Evolutionary conservation across 1,140 invertebrate species (phyloP), one percentile per base, ranked within the genome.

Genomic region (Dendrolimus punctatus): DNA sequence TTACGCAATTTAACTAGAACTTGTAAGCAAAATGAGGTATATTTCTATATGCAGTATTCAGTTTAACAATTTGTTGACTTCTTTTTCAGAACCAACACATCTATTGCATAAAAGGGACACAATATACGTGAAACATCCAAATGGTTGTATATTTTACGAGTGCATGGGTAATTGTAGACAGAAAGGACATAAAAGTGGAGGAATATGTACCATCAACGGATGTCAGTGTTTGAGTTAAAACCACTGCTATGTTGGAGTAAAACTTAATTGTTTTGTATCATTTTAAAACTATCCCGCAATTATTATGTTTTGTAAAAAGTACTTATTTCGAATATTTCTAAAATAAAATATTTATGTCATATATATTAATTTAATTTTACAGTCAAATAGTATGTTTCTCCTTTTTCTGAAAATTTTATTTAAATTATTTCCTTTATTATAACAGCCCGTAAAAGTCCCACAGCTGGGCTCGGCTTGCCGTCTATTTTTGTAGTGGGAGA

Each of bases 151-250:
- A 2, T 83, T 80, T 54, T 83, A 67, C 47, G 66, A 80, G 44
- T 83, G 80, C 61, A 80, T 70, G 23, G 66, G 63, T 3, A 64
- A 50, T 6, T 83, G 80, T 51, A 72, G 53, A 44, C 64, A 59
- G 38, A 53, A 58, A 8, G 72, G 80, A 0, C 60, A 73, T 46
- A 62, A 49, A 10, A 62, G 49, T 1, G 77, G 80, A 0, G 80
- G 80, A 4, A 73, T 72, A 48, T 80, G 80, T 54, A 80, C 76
- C 5, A 68, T 80, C 7, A 75, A 59, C 55, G 80, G 77, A 56
- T 83, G 80, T 39, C 64, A 71, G 51, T 83, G 80, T 54, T 43
- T 74, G 7, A 49, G 57, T 46, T 65, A 62, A 55, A 45, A 49
- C 23, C 23, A 23, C 23, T 23, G 3, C 23, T 2, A 23, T 23